Conservation (phyloP, 2,888 invertebrate genomes). For the Spodoptera littoralis region DNA sequence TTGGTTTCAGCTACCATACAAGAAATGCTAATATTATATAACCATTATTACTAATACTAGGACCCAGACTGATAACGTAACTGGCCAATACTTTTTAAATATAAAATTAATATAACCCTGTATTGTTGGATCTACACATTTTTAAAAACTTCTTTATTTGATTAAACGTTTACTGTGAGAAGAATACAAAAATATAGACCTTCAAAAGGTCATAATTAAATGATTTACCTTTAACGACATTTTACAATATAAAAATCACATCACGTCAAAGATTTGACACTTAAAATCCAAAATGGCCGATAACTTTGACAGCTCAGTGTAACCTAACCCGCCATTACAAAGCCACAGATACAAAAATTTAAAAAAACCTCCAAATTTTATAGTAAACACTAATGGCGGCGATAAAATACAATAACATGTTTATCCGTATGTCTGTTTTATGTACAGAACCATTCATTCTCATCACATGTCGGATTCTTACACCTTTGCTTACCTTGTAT, state of each 20-base stretch:
- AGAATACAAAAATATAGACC: too few relatives aligned
- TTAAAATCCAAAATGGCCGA: conserved; percentile 21
- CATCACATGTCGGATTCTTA: conserved; percentile 48
- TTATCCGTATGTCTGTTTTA: conserved; percentile 56
- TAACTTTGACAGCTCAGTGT: conserved; percentile 18
- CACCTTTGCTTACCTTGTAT: conserved; percentile 46
- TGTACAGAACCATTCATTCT: conserved; percentile 55
- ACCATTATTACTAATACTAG: too few relatives aligned
- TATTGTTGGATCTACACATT: too few relatives aligned
- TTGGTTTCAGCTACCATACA: too few relatives aligned
- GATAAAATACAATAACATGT: conserved; percentile 63
- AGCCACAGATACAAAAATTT: conserved; percentile 8
- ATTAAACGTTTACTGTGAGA: too few relatives aligned
- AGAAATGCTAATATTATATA: too few relatives aligned
- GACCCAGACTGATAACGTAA: too few relatives aligned
- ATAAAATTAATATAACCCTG: too few relatives aligned
- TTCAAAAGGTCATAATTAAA: too few relatives aligned
- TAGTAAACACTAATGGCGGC: conserved; percentile 42
- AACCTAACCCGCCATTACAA: conserved; percentile 27
- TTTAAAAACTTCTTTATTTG: too few relatives aligned
- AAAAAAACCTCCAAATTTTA: conserved; percentile 35
- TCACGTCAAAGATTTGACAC: conserved; percentile 19
- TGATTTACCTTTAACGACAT: too few relatives aligned
- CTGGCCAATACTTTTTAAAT: too few relatives aligned
- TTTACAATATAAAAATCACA: conserved; percentile 13